Conservation (phyloP, 2,797 vertebrate species). For the Syngnathus acus region DNA sequence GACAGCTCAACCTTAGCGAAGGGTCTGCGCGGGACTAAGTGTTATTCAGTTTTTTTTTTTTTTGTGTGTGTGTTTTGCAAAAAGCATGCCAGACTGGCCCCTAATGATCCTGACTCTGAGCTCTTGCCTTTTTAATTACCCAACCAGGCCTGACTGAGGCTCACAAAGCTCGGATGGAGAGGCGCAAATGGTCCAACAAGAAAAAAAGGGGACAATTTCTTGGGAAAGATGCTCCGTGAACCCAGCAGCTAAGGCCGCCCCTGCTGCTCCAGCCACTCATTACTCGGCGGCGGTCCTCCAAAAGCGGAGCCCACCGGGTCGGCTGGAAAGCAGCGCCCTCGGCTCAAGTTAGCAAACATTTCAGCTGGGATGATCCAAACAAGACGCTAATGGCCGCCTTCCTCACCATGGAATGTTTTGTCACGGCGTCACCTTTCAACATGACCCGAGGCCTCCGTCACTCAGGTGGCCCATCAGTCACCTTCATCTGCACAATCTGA, state of each 20-base stretch:
- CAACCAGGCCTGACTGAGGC: conserved; percentile 73
- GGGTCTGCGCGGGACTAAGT: neutral
- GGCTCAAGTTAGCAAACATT: conserved; percentile 26
- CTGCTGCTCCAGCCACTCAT: conserved; percentile 49
- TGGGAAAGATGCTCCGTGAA: conserved; percentile 60
- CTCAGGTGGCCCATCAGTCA: conserved; percentile 61
- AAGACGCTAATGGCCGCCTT: conserved; percentile 21
- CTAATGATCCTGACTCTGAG: conserved; percentile 65
- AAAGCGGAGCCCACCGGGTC: conserved; percentile 45
- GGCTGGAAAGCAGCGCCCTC: conserved; percentile 4
- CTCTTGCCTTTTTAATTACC: conserved; percentile 74
- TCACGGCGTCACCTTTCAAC: conserved; percentile 42
- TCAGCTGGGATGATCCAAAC: conserved; percentile 20
- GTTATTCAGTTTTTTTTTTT: neutral
- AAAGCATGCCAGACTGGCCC: conserved; percentile 40
- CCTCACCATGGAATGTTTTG: conserved; percentile 32
- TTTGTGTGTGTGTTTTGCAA: conserved; percentile 5
- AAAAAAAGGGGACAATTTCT: conserved; percentile 60
- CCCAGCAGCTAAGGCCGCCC: conserved; percentile 52
- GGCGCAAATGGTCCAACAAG: conserved; percentile 53
- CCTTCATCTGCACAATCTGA: conserved; percentile 60
- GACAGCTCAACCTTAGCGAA: conserved; percentile 6
- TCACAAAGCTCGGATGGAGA: conserved; percentile 63
- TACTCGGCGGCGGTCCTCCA: conserved; percentile 47
- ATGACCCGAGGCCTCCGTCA: conserved; percentile 55